Evolutionary conservation across 2,797 vertebrate genomes (phyloP), one percentile per base, ranked within the genome.

Genomic region (Gallinago stenura): DNA sequence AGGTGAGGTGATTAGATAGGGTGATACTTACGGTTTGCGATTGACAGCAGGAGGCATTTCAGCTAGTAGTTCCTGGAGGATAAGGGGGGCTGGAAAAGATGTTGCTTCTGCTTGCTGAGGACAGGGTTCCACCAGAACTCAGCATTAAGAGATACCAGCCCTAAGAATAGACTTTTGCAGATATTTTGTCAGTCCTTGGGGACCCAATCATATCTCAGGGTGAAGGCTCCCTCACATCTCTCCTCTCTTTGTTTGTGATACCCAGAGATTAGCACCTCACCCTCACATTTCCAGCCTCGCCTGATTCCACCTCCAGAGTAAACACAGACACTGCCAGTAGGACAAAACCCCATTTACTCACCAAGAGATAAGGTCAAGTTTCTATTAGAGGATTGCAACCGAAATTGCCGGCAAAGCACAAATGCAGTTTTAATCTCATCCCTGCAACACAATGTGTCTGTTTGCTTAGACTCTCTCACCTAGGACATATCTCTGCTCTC

Each of bases 341-440:
- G 61, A 93, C 77, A 95, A 95, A 92, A 48, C 17, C 14, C 28
- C 33, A 25, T 73, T 77, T 62, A 73, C 10, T 20, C 56, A 77
- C 19, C 39, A 60, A 73, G 73, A 89, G 77, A 87, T 93, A 89
- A 89, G 7, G 41, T 46, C 51, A 62, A 31, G 39, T 70, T 89
- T 78, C 62, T 84, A n/a, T 82, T 72, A 45, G 45, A 83, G 68
- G 28, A 62, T 2, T 73, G 25, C 56, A 92, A 73, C 77, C 53
- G 73, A 18, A 69, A 72, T 69, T 51, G 15, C 53, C 72, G 78
- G 37, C 18, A 90, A 91, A 84, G 41, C 26, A 28, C 43, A 78
- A 81, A 57, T 24, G 46, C 30, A 50, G 9, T 65, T 90, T 75
- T 78, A 46, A 65, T 69, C 65, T 84, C 77, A 89, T 43, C 24